phyloP scores from a whole-genome alignment of 2,888 invertebrate genomes.

The Pocota personata region DNA sequence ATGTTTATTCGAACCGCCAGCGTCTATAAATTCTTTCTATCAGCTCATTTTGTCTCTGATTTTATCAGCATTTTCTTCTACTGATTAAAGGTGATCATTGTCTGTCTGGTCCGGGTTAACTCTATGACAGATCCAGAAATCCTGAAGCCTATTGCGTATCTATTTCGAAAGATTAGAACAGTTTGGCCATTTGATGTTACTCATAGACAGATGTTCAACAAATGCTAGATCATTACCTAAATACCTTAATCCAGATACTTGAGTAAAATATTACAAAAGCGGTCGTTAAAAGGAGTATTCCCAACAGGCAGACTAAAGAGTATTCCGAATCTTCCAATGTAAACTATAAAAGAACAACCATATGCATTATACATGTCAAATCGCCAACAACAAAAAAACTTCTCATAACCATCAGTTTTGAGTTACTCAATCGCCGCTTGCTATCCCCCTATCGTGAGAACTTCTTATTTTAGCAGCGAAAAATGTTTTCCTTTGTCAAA shows the following conservation, averaged over 20 bases:
- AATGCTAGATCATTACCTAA: not conserved
- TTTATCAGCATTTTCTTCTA: too few relatives aligned
- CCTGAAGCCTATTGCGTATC: too few relatives aligned
- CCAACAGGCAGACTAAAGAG: not conserved
- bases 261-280: not conserved
- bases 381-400: not conserved
- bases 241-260: not conserved
- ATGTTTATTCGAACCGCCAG: too few relatives aligned
- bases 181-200: too few relatives aligned
- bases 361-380: not conserved
- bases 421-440: not conserved
- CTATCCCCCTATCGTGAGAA: slow-evolving; percentile 22
- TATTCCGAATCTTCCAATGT: not conserved
- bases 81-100: too few relatives aligned
- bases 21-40: too few relatives aligned
- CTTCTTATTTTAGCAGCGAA: not conserved
- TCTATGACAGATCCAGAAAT: too few relatives aligned
- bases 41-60: too few relatives aligned
- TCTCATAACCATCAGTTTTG: not conserved
- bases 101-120: too few relatives aligned
- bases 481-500: not conserved
- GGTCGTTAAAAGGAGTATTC: not conserved
- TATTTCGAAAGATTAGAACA: too few relatives aligned
- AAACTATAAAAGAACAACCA: slow-evolving; percentile 6
- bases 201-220: not conserved